Evolutionary conservation across 2,113 vertebrate species (phyloP).

Genomic region (Petroica traversi): DNA sequence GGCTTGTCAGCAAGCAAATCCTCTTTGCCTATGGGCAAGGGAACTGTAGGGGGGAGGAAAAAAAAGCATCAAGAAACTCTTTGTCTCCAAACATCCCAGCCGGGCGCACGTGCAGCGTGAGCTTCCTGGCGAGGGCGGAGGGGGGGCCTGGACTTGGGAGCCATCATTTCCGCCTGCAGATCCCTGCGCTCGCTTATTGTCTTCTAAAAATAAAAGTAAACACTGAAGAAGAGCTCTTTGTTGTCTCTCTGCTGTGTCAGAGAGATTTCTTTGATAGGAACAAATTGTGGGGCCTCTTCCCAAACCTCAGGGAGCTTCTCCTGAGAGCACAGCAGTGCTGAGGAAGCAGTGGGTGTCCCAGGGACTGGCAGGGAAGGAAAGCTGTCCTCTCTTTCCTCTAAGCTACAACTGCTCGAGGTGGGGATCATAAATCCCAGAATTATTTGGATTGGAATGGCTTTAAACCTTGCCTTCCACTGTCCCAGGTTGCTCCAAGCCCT

Average conservation of each 20-base stretch:
- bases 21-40: conserved; percentile 29
- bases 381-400: background rate
- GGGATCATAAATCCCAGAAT: background rate
- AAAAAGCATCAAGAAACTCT: conserved; percentile 55
- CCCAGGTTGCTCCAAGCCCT: rapidly evolving
- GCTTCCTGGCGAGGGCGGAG: conserved; percentile 3
- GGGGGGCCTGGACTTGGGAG: background rate
- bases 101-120: background rate
- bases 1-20: background rate
- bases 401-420: rapidly evolving
- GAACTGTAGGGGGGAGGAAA: background rate
- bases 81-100: conserved; percentile 23
- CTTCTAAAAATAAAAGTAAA: conserved; percentile 45
- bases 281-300: background rate
- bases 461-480: rapidly evolving
- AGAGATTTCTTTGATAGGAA: background rate
- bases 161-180: conserved; percentile 11
- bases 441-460: background rate
- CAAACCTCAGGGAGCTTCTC: background rate
- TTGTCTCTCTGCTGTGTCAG: background rate
- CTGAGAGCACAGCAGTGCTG: background rate
- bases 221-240: conserved; percentile 3
- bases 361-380: rapidly evolving
- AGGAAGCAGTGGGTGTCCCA: background rate
- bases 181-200: background rate